Base-by-base conservation (phyloP, 2,113 vertebrate genomes). In the Oncorhynchus tshawytscha region DNA sequence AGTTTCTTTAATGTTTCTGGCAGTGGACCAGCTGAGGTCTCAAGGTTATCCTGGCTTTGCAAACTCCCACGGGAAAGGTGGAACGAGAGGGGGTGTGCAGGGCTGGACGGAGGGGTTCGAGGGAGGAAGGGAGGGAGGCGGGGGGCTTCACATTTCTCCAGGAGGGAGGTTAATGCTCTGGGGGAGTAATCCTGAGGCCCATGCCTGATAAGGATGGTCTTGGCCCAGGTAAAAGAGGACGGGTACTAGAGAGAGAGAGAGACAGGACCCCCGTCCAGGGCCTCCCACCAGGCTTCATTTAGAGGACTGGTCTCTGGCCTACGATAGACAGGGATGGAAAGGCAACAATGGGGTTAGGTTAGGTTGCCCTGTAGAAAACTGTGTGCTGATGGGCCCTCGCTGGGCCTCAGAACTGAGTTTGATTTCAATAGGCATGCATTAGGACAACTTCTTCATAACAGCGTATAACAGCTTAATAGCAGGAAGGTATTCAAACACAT, bases 41-140 rank as follows among this genome's bases (percentile, higher is more conserved):
- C 85, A 91, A 94, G 94, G 95, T 95, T 95, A 94, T 93, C 92
- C 86, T 85, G 89, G 90, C 89, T 93, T 91, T 81, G 78, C 90
- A 27, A 93, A 94, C 96, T 98, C 96, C 96, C 96, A 96, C 91
- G 94, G 96, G 96, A 98, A 97, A 96, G 94, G 95, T 95, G 92
- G 93, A 87, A 82, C 70, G 86, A 78, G 86, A 89, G 88, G 89
- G 54, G 54, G 54, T 0, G 16, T 6, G 54, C 12, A 54, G 49
- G 49, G 4, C 85, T 84, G 74, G 80, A 80, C 16, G 70, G 69
- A 70, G 54, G 72, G 66, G 11, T 72, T 76, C 29, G 70, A 20
- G 75, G 64, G 84, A 83, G 85, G 86, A 84, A 86, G 86, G 83
- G 88, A 57, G 13, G 16, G 51, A 4, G 16, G 16, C 1, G 0